Base-by-base conservation (phyloP, 2,797 vertebrate genomes). In the Ara ararauna region DNA sequence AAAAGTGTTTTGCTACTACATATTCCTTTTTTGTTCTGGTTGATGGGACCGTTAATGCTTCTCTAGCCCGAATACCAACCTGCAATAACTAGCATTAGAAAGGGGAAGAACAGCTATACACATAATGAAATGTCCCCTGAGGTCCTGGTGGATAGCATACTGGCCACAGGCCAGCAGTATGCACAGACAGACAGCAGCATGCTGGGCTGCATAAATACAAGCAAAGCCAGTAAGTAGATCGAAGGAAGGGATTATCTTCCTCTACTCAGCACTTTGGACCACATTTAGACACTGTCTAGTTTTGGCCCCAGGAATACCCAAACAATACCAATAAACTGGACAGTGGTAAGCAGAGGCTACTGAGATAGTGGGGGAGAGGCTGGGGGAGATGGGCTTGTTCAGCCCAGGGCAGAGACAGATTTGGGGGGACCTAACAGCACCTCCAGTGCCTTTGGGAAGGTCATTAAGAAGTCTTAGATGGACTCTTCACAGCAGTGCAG, bases 241-340 rank as follows among this genome's bases (percentile, higher is more conserved):
- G 86, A 94, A 36, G 38, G 26, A 90, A 53, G 38, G 77, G 67
- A 96, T 91, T 96, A 78, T 74, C 86, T 89, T 81, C 21, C 70
- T 65, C 73, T 72, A 1, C 36, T 86, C 45, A 13, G 58, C 53
- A 72, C 30, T 71, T 38, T 48, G 38, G 51, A 56, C 29, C 65
- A 29, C 48, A 70, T 78, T 85, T 86, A 87, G 60, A 70, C 18
- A 67, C 30, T 51, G 44, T 32, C 47, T 82, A 61, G 40, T 44
- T 62, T 82, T 45, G 8, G 21, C 40, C 7, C 32, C 12, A 91
- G 64, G 19, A 82, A 60, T 13, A 79, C 11, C 51, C 10, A 30
- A 67, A 89, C 82, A 23, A 71, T 58, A 82, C 2, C 42, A 74
- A 23, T 18, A 54, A 89, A 45, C 3, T 29, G 13, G 24, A 56